phyloP scores from a whole-genome alignment of 2,888 invertebrate species.

The Lasioglossum figueresi region DNA sequence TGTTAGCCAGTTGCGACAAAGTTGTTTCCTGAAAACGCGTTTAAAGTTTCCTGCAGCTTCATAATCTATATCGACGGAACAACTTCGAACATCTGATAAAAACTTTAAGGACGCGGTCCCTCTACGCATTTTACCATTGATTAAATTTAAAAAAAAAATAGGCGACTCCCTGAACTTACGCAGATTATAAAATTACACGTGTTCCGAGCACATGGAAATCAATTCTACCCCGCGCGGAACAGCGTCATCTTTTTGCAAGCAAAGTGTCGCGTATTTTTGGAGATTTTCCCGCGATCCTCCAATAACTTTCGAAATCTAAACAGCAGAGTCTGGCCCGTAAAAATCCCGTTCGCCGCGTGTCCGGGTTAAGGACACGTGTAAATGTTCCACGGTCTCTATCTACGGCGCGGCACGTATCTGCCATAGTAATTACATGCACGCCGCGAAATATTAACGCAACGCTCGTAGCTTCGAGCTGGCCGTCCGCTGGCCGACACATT shows the following conservation, averaged over 20 bases:
- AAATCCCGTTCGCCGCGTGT: neutral
- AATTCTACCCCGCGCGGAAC: neutral
- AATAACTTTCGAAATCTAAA: neutral
- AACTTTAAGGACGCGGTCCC: neutral
- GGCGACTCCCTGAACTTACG: neutral
- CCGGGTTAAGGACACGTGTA: neutral
- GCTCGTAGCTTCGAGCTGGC: neutral
- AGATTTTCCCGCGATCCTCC: neutral
- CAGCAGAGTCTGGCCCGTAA: neutral
- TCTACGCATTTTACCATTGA: neutral
- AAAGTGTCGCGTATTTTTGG: neutral
- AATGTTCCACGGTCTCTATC: neutral
- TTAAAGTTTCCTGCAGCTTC: neutral
- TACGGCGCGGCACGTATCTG: neutral
- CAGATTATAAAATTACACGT: neutral
- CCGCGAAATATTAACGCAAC: constrained; percentile 28
- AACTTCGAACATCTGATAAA: neutral
- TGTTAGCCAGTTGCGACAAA: neutral
- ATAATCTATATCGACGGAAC: neutral
- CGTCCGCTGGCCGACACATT: neutral
- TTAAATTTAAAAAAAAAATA: neutral
- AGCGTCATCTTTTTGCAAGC: neutral
- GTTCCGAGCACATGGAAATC: neutral
- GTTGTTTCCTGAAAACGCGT: neutral
- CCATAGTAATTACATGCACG: constrained; percentile 21